Evolutionary conservation across 2,888 invertebrate species (phyloP), one percentile per base, ranked within the genome.

Genomic region (Eudasyphora cyanicolor): DNA sequence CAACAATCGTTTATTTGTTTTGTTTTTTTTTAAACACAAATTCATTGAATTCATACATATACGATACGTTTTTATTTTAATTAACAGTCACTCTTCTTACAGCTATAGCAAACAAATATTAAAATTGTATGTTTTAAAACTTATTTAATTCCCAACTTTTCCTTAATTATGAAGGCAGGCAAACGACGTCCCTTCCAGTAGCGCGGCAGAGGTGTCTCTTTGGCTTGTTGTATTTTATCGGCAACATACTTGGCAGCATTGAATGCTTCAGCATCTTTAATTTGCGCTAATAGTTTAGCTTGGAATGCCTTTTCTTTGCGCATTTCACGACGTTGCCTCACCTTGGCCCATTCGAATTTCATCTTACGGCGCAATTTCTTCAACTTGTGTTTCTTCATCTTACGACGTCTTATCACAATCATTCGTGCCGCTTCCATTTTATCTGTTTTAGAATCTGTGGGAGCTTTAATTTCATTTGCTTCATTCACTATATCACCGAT

Each of bases 311-410:
- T 97, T 89, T 97, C 97, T 89, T 95, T 97, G 62, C 93, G 93
- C 89, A 95, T 92, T 88, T 95, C 95, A 73, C 97, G 94, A 21
- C 94, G 94, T 88, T 95, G 95, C 77, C 94, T 93, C 29, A 94
- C 94, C 92, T 96, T 95, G 0, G 95, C 95, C 95, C 95, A 95
- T 84, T 94, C 94, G 90, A 94, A 95, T 88, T 95, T 95, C 96
- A 97, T 96, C 88, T 93, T 94, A 89, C 96, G 97, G 85, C 96
- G 93, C 76, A 97, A 92, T 91, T 98, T 98, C 90, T 92, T 95
- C 62, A 96, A 92, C 90, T 97, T 96, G 89, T 98, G 98, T 87
- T 95, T 97, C 91, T 95, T 97, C 96, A 98, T 97, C 92, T 97
- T 98, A 75, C 94, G 94, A 70, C 95, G 93, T 69, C 97, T 93